phyloP scores from a whole-genome alignment of 2,888 invertebrate species.

The Melangyna quadrimaculata region DNA sequence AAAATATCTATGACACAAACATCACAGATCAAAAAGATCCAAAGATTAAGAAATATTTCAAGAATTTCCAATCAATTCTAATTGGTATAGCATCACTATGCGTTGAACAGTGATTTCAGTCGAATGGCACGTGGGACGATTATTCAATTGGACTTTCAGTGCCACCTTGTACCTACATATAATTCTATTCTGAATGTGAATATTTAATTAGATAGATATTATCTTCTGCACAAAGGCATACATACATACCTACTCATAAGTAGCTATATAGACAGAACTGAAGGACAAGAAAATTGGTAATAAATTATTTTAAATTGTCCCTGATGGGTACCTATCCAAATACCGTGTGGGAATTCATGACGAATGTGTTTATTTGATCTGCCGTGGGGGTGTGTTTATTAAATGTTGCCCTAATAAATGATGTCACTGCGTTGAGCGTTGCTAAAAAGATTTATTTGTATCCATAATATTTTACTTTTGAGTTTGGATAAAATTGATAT shows the following conservation, averaged over 20 bases:
- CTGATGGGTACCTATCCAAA: not conserved
- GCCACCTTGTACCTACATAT: not conserved
- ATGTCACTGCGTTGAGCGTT: slow-evolving; percentile 21
- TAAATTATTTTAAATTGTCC: slow-evolving; percentile 68
- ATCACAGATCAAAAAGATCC: not conserved
- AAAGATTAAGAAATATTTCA: slow-evolving; percentile 36
- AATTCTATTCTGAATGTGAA: slow-evolving; percentile 58
- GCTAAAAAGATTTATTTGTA: slow-evolving; percentile 18
- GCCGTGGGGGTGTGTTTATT: slow-evolving; percentile 29
- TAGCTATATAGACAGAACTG: slow-evolving; percentile 10
- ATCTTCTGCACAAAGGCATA: slow-evolving; percentile 41
- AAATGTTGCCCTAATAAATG: slow-evolving; percentile 39
- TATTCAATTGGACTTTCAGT: slow-evolving; percentile 55
- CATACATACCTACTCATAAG: no score
- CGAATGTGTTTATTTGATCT: slow-evolving; percentile 5
- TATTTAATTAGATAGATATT: slow-evolving; percentile 66
- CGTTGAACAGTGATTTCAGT: slow-evolving; percentile 54
- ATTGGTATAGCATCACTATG: slow-evolving; percentile 60
- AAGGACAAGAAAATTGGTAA: slow-evolving; percentile 47
- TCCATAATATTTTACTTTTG: not conserved
- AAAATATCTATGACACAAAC: slow-evolving; percentile 36
- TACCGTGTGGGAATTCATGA: slow-evolving; percentile 3
- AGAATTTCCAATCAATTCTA: slow-evolving; percentile 70
- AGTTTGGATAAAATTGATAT: slow-evolving; percentile 16
- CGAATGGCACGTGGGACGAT: slow-evolving; percentile 63